Evolutionary conservation across 1,140 invertebrate species (phyloP).

Genomic region (Zaprionus gabonicus): DNA sequence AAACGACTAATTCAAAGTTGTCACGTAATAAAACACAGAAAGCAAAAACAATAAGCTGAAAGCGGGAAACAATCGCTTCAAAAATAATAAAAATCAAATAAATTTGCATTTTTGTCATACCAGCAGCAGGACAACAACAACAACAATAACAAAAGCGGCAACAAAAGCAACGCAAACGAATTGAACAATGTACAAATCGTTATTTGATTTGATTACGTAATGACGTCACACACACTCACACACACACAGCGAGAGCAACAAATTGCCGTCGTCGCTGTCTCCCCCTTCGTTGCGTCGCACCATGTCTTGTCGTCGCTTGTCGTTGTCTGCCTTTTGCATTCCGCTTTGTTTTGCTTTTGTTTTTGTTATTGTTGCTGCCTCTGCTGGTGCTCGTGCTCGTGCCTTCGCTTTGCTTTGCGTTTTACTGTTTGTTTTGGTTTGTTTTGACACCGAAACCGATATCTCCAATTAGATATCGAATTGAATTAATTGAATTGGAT

Average conservation of each 20-base stretch:
- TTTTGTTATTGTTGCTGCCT: conserved; percentile 26
- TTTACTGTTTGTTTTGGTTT: conserved; percentile 47
- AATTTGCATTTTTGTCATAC: conserved; percentile 71
- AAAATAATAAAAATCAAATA: conserved; percentile 65
- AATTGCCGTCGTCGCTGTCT: background rate
- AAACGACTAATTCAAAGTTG: conserved; percentile 78
- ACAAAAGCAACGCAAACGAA: conserved; percentile 48
- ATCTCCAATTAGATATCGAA: conserved; percentile 74
- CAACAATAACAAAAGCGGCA: background rate
- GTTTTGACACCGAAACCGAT: conserved; percentile 73
- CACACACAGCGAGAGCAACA: conserved; percentile 5
- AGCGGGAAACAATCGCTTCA: conserved; percentile 58
- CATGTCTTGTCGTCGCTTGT: background rate
- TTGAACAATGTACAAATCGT: conserved; percentile 79
- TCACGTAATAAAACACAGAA: conserved; percentile 78
- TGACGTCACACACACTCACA: conserved; percentile 70
- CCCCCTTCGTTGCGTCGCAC: background rate
- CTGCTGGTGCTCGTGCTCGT: conserved; percentile 32
- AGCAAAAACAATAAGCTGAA: conserved; percentile 58
- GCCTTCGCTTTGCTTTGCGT: conserved; percentile 17
- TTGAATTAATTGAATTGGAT: conserved; percentile 80
- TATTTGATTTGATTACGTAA: conserved; percentile 82
- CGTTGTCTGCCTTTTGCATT: conserved; percentile 45
- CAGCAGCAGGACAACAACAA: conserved; percentile 15
- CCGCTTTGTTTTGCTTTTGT: conserved; percentile 27